Conservation (phyloP, 2,113 vertebrate species). For the Caranx melampygus region DNA sequence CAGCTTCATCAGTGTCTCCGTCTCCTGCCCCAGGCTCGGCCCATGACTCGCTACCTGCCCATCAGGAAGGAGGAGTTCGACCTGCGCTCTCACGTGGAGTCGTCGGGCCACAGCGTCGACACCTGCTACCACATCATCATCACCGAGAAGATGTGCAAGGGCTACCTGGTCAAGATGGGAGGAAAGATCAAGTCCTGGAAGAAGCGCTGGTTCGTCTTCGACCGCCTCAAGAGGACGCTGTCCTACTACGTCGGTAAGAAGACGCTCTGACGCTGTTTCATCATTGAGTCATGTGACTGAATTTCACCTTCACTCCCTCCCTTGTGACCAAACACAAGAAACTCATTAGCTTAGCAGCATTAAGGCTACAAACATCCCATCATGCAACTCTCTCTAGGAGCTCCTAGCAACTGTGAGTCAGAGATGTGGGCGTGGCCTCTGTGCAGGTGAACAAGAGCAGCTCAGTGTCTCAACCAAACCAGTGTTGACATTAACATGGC, state of each 20-base stretch:
- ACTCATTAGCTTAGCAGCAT: no score
- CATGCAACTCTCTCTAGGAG: no score
- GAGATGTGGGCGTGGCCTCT: no score
- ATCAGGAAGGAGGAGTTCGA: constrained; percentile 98
- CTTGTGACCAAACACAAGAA: no score
- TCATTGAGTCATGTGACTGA: no score
- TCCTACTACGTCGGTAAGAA: constrained; percentile 93
- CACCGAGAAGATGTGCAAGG: constrained; percentile 96
- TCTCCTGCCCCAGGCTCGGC: constrained; percentile 86
- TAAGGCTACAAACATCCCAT: no score
- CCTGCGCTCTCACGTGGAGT: constrained; percentile 93
- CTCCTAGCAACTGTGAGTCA: no score
- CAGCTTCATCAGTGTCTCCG: neutral
- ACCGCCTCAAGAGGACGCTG: constrained; percentile 95
- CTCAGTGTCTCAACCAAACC: no score
- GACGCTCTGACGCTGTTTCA: no score
- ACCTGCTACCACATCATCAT: constrained; percentile 93
- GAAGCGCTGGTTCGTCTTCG: constrained; percentile 99
- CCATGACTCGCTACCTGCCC: constrained; percentile 95
- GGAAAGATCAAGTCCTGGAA: constrained; percentile 99
- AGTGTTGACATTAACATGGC: no score
- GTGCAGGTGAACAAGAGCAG: no score
- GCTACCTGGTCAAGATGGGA: constrained; percentile 98
- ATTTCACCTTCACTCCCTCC: no score
- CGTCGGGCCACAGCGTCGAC: constrained; percentile 93